Base-by-base conservation (phyloP, 2,888 invertebrate species). In the Rugalucina vietnamica region DNA sequence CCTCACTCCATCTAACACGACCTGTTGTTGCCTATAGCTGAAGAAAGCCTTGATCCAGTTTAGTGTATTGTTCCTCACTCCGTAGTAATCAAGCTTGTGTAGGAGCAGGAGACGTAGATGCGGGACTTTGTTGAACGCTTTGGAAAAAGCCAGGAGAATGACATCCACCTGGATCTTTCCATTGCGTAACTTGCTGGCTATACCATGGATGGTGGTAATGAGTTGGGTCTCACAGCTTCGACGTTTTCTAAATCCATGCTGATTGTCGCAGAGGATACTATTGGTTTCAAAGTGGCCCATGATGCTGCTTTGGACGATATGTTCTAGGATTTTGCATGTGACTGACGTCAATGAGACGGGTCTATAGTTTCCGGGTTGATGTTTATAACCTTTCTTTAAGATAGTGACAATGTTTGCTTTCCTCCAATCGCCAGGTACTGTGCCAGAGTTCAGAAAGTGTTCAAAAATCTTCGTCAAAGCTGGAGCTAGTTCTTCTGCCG, bases 361-460 rank as follows among this genome's bases (percentile, higher is more conserved):
- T 10, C 49, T 49, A 27, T 80, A 79, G 29, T 83, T 83, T 32
- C 60, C 39, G 29, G 75, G 60, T 65, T 21, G 21, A 54, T 76
- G 73, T 72, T 71, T 60, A 37, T 81, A 60, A 14, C 81, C 78
- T 65, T 84, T 84, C 81, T 74, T 79, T 37, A 74, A 79, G 24
- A 85, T 27, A 1, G 85, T 76, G 12, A 80, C 65, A 34, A 82
- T 75, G 14, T 54, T 24, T 1, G 85, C 82, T 18, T 73, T 36
- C 36, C 49, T 79, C 79, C 79, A 85, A 49, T 77, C 70, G 5
- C 69, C 69, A 18, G 82, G 79, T 27, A 79, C 39, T 60, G 34
- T 37, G 8, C 82, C 77, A 49, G 27, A 70, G 60, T 82, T 27
- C 18, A 78, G n/a, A 12, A 70, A 80, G 24, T 14, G 29, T 34